Evolutionary conservation across 2,113 vertebrate species (phyloP).

Genomic region (Felis catus): DNA sequence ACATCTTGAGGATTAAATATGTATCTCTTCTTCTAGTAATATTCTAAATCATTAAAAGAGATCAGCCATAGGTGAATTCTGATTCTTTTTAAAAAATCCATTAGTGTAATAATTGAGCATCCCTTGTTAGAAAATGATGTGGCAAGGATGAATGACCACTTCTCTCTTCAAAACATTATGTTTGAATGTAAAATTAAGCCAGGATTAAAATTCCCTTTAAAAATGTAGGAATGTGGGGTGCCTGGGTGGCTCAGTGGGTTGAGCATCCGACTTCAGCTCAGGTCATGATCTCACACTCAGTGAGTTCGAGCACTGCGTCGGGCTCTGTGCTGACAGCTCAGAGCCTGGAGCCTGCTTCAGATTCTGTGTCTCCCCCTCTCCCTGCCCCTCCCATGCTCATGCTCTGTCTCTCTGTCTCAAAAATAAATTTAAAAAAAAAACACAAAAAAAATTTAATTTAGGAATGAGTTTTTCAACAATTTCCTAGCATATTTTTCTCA

Average conservation of each 20-base stretch:
- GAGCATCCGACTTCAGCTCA: no score
- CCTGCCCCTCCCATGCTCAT: no score
- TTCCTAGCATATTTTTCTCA: background rate
- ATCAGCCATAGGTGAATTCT: background rate
- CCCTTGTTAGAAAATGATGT: background rate
- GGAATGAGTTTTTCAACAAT: background rate
- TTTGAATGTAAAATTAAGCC: background rate
- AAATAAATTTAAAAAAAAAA: no score
- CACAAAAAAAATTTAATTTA: background rate
- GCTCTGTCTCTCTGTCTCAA: no score
- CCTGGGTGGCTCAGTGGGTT: no score
- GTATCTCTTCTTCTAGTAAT: background rate
- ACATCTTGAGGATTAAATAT: background rate
- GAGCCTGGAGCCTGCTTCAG: no score
- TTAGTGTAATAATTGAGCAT: background rate
- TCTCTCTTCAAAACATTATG: background rate
- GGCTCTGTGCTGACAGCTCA: no score
- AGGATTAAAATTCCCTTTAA: background rate
- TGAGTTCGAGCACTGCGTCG: no score
- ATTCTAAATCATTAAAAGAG: background rate
- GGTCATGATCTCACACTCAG: no score
- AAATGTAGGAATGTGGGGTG: background rate
- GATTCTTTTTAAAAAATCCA: background rate
- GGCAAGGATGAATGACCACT: background rate
- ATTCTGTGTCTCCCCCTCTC: no score